phyloP scores from a whole-genome alignment of 2,888 invertebrate genomes.

The Drosophila sordidula region DNA sequence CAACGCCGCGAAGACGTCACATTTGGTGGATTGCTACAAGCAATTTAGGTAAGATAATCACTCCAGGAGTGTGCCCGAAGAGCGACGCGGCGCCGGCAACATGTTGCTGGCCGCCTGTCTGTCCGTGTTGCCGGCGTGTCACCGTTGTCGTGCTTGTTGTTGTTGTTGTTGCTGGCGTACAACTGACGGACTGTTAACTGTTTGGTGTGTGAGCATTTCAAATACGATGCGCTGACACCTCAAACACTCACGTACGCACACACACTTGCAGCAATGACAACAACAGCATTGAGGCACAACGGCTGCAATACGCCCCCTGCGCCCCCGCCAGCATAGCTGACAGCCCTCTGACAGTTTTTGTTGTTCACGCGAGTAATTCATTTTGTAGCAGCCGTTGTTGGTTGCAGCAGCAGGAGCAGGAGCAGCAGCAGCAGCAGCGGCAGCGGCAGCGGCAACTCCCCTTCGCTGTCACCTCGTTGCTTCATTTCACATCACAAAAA shows the following conservation, averaged over 20 bases:
- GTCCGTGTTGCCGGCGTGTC: constrained; percentile 49
- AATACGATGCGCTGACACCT: constrained; percentile 81
- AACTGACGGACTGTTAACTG: constrained; percentile 75
- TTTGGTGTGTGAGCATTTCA: constrained; percentile 69
- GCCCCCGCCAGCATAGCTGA: constrained; percentile 72
- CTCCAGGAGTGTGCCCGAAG: constrained; percentile 44
- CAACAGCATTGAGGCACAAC: constrained; percentile 25
- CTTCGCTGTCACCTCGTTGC: constrained; percentile 82
- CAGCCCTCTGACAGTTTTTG: constrained; percentile 84
- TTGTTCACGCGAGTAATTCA: constrained; percentile 85
- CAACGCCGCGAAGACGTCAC: constrained; percentile 37
- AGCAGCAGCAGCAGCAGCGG: constrained; percentile 28
- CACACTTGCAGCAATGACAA: constrained; percentile 35
- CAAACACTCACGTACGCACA: constrained; percentile 55
- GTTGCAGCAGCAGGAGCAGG: constrained; percentile 30
- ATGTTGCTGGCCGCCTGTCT: constrained; percentile 58
- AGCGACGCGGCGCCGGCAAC: constrained; percentile 47
- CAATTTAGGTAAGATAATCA: constrained; percentile 81
- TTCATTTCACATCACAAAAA: constrained; percentile 81
- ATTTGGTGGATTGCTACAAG: constrained; percentile 77
- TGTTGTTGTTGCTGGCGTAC: constrained; percentile 31
- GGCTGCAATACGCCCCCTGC: constrained; percentile 39
- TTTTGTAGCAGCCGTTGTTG: constrained; percentile 78
- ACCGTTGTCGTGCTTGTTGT: constrained; percentile 20
- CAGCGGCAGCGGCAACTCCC: constrained; percentile 58